These are phyloP conservation scores for Cotesia typhae DNA, from an alignment of 1,140 invertebrate genomes.

Conservation along the genomic window DNA sequence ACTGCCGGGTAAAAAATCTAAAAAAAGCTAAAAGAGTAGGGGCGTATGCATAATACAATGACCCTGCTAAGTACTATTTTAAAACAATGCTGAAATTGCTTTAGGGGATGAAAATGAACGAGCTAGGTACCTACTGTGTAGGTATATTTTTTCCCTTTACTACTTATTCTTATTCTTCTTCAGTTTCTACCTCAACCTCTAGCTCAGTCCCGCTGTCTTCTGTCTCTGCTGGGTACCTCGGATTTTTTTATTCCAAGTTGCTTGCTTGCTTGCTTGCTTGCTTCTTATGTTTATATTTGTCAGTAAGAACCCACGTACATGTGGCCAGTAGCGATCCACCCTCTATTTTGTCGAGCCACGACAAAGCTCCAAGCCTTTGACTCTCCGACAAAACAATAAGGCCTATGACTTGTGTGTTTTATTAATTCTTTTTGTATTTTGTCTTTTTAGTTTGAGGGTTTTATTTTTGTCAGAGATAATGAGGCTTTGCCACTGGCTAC, in stretches of 20 bases:
- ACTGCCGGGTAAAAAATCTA: too few relatives aligned
- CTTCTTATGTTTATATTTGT: conserved; percentile 39
- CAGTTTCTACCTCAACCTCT: too few relatives aligned
- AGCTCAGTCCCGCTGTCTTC: conserved; percentile 42
- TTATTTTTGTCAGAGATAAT: conserved; percentile 15
- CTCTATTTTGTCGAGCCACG: conserved; percentile 50
- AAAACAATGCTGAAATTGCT: conserved; percentile 69
- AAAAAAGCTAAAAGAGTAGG: conserved; percentile 5
- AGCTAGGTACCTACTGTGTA: conserved; percentile 54
- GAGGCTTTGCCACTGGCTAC: conserved; percentile 13
- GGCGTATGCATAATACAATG: conserved; percentile 68
- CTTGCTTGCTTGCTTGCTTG: conserved; percentile 37
- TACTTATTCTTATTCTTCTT: conserved; percentile 39
- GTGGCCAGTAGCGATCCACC: conserved; percentile 57
- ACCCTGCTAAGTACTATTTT: conserved; percentile 69
- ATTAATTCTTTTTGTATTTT: conserved; percentile 32
- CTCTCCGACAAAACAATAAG: conserved; percentile 65
- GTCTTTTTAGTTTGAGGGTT: conserved; percentile 17
- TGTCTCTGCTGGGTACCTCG: background rate
- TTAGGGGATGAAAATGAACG: conserved; percentile 69
- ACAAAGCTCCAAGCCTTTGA: conserved; percentile 66
- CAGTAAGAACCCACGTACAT: conserved; percentile 34
- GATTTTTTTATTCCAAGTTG: too few relatives aligned
- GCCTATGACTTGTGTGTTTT: conserved; percentile 56
- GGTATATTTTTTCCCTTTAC: conserved; percentile 65